Evolutionary conservation across 2,113 vertebrate genomes (phyloP).

Genomic region (Varanus komodoensis): DNA sequence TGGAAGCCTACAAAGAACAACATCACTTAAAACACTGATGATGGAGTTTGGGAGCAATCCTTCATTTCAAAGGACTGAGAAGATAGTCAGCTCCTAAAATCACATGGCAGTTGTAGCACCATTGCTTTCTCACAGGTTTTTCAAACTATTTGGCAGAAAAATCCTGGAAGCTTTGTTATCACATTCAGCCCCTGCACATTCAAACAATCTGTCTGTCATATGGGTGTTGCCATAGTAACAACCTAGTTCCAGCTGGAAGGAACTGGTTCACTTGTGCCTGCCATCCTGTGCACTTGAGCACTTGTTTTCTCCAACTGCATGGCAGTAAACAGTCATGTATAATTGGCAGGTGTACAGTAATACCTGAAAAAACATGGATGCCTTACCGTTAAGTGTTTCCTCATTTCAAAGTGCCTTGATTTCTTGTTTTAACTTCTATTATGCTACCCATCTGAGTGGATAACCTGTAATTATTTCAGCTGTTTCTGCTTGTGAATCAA

Average conservation of each 20-base stretch:
- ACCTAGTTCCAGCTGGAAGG: slow-evolving; percentile 78
- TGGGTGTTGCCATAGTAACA: slow-evolving; percentile 81
- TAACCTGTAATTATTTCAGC: slow-evolving; percentile 40
- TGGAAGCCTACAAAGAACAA: not conserved
- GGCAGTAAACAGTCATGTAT: slow-evolving; percentile 47
- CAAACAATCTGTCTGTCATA: slow-evolving; percentile 81
- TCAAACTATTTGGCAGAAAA: slow-evolving; percentile 69
- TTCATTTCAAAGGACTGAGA: not conserved
- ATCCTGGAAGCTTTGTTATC: slow-evolving; percentile 74
- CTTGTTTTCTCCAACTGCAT: slow-evolving; percentile 57
- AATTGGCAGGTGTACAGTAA: slow-evolving; percentile 26
- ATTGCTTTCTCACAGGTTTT: slow-evolving; percentile 65
- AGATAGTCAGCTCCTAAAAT: not conserved
- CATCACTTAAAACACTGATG: not conserved
- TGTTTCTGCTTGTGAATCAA: slow-evolving; percentile 39
- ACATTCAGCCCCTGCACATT: slow-evolving; percentile 74
- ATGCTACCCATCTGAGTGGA: not conserved
- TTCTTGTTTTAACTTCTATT: slow-evolving; percentile 39
- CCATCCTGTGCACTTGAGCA: slow-evolving; percentile 52
- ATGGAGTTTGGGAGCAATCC: not conserved
- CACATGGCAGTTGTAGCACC: slow-evolving; percentile 56
- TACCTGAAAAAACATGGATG: slow-evolving; percentile 18
- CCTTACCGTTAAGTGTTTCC: not conserved
- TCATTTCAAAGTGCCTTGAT: slow-evolving; percentile 18
- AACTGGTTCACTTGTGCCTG: slow-evolving; percentile 71